Evolutionary conservation across 2,888 invertebrate species (phyloP).

Genomic region (Apamea epomidion): DNA sequence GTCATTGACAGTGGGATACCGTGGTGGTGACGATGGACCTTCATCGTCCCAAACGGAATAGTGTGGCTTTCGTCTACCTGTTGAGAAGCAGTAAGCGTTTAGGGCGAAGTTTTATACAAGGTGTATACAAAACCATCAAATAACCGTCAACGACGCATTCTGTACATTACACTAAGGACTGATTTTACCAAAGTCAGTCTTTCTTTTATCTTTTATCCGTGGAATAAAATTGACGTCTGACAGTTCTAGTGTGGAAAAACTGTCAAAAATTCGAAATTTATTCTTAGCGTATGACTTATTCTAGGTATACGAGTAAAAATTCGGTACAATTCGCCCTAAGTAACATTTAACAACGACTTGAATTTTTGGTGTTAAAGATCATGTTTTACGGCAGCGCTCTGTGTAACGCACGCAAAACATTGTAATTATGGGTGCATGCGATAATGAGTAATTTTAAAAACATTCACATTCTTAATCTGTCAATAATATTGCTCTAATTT

Average conservation of each 20-base stretch:
- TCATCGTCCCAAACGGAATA: constrained; percentile 83
- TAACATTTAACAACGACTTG: not conserved
- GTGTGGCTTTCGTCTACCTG: constrained; percentile 87
- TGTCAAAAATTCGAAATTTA: too few species aligned
- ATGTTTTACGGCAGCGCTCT: not conserved
- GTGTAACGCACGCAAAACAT: not conserved
- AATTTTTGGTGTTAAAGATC: not conserved
- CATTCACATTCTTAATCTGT: too few species aligned
- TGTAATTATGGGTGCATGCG: not conserved
- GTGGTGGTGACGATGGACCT: constrained; percentile 83
- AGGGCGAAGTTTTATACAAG: not conserved
- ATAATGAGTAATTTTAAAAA: too few species aligned
- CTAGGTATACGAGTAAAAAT: too few species aligned
- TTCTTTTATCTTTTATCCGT: too few species aligned
- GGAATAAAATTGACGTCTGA: too few species aligned
- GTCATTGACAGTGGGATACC: constrained; percentile 84
- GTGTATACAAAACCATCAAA: not conserved
- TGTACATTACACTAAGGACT: not conserved
- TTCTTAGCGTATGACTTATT: too few species aligned
- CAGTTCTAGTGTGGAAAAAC: too few species aligned
- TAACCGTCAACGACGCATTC: too few species aligned
- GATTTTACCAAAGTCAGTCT: too few species aligned
- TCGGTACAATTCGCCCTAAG: too few species aligned
- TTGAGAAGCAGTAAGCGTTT: not conserved
- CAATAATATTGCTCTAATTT: not conserved